These are phyloP conservation scores for Bombus pascuorum DNA, from an alignment of 1,140 invertebrate species.

Conservation along the genomic window DNA sequence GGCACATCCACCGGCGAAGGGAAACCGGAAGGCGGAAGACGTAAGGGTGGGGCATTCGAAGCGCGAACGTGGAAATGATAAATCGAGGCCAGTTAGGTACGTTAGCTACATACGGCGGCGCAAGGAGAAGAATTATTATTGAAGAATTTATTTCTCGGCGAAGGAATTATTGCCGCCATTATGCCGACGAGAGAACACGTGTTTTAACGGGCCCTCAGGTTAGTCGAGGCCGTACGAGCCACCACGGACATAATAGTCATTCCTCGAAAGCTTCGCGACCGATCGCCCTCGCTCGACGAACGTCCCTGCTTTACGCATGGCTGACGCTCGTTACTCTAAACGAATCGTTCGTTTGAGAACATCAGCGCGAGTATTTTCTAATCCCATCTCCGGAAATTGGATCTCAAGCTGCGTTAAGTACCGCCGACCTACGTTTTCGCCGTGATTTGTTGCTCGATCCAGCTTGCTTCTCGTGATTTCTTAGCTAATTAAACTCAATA, in stretches of 20 bases:
- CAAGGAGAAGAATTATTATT: constrained; percentile 78
- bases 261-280: constrained; percentile 50
- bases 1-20: background rate
- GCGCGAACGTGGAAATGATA: constrained; percentile 77
- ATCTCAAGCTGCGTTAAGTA: constrained; percentile 5
- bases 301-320: background rate
- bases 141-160: constrained; percentile 78
- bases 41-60: constrained; percentile 44
- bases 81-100: constrained; percentile 78
- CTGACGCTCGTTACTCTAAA: background rate
- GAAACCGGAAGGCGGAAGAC: constrained; percentile 31
- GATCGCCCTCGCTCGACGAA: constrained; percentile 1
- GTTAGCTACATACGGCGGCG: constrained; percentile 77
- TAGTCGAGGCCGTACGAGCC: constrained; percentile 40
- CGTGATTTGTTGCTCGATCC: too few species aligned
- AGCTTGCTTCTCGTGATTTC: background rate
- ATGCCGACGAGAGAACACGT: constrained; percentile 75
- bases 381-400: constrained; percentile 18
- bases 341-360: constrained; percentile 14
- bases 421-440: background rate
- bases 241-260: constrained; percentile 67
- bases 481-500: background rate
- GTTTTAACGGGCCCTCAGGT: constrained; percentile 73
- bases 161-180: constrained; percentile 79
- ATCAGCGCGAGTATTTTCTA: constrained; percentile 26